phyloP scores from a whole-genome alignment of 1,140 invertebrate species.

The Nebria ingens region DNA sequence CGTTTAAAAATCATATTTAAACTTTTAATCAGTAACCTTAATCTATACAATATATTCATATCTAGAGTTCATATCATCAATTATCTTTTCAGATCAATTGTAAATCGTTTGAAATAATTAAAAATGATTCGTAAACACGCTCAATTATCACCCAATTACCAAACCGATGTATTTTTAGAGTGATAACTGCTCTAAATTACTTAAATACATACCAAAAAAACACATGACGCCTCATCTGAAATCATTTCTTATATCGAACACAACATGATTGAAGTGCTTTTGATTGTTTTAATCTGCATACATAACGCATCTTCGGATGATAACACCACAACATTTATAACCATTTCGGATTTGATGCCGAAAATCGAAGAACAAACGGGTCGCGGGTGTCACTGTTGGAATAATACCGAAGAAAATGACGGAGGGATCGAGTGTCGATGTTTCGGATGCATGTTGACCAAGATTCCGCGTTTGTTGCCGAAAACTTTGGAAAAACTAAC shows the following conservation, averaged over 20 bases:
- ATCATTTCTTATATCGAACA: not conserved
- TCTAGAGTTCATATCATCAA: too few species aligned
- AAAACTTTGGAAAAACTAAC: conserved; percentile 24
- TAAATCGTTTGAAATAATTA: too few species aligned
- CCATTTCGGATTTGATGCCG: not conserved
- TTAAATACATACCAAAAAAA: too few species aligned
- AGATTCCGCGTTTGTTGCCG: conserved; percentile 27
- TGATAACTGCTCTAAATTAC: conserved; percentile 1
- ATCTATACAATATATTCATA: too few species aligned
- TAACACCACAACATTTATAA: not conserved
- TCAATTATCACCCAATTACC: too few species aligned
- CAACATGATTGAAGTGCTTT: not conserved
- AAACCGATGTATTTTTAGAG: conserved; percentile 4
- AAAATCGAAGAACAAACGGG: not conserved
- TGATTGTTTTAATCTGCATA: not conserved
- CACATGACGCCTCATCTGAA: too few species aligned
- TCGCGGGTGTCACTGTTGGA: conserved; percentile 19
- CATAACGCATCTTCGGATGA: not conserved
- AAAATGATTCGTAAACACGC: too few species aligned
- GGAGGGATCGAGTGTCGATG: conserved; percentile 31
- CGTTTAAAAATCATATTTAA: too few species aligned
- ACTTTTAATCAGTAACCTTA: too few species aligned
- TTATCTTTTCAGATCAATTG: too few species aligned
- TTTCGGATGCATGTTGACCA: conserved; percentile 23
- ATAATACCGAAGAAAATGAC: conserved; percentile 17